Conservation (phyloP, 2,113 vertebrate genomes). For the Labeo catla region DNA sequence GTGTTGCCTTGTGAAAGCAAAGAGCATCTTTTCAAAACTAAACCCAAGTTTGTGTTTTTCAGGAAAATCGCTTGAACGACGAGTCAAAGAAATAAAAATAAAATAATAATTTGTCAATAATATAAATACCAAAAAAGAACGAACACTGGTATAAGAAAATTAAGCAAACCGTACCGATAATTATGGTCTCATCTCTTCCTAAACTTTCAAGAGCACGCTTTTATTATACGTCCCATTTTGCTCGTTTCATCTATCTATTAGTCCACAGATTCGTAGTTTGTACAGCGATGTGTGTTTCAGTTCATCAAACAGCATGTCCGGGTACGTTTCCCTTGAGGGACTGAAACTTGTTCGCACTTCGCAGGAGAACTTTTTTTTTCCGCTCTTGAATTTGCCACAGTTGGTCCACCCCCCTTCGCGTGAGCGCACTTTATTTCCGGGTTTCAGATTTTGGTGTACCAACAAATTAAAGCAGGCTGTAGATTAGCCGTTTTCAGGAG, state of each 20-base stretch:
- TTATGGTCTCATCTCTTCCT: neutral
- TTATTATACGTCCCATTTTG: neutral
- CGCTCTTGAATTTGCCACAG: conserved; percentile 20
- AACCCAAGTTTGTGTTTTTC: neutral
- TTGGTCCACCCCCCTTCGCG: conserved; percentile 43
- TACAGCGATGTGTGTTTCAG: neutral
- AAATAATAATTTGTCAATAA: neutral
- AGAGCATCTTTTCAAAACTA: neutral
- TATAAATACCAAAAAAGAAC: neutral
- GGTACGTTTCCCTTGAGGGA: conserved; percentile 9
- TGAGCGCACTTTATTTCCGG: conserved; percentile 68
- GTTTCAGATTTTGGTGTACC: conserved; percentile 45
- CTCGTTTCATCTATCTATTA: neutral
- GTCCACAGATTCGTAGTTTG: neutral
- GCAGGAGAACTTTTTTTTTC: conserved; percentile 22
- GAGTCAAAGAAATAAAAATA: neutral
- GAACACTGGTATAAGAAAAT: neutral
- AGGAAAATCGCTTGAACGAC: neutral
- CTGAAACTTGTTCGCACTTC: conserved; percentile 9
- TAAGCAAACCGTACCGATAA: conserved; percentile 1
- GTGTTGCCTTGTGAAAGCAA: conserved; percentile 24
- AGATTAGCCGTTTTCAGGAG: neutral
- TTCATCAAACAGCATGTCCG: neutral
- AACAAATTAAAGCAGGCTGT: neutral
- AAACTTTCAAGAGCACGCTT: neutral